A percentile compares a stretch with the other conserved stretches of the same genome.
phyloP scores from a whole-genome alignment of 1,140 invertebrate genomes.

The Sycobia sp. region DNA sequence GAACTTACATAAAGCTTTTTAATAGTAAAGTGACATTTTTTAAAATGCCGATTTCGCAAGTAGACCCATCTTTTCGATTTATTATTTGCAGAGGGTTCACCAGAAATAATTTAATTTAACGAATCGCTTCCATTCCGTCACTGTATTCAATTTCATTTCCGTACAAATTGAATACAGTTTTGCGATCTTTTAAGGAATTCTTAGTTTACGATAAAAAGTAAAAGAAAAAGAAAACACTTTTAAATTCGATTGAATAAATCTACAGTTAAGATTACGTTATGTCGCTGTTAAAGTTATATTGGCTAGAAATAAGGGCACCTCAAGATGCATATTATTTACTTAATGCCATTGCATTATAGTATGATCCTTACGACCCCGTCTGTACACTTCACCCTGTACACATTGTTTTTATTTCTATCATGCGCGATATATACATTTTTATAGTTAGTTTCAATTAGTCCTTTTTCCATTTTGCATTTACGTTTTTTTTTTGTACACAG shows the following conservation, averaged over 20 bases:
- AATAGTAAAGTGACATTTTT: constrained; percentile 21
- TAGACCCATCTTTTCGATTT: constrained; percentile 4
- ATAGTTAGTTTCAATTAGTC: constrained; percentile 17
- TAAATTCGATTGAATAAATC: constrained; percentile 19
- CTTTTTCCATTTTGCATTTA: neutral
- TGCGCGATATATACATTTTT: constrained; percentile 34
- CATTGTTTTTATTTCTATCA: constrained; percentile 14
- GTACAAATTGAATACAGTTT: constrained; percentile 12
- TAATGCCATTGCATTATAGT: constrained; percentile 7
- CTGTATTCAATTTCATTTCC: constrained; percentile 1
- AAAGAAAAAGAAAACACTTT: constrained; percentile 14
- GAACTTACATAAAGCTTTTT: constrained; percentile 28
- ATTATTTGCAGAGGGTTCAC: neutral
- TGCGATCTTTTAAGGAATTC: neutral
- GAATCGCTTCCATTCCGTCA: constrained; percentile 16
- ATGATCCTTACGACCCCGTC: constrained; percentile 3
- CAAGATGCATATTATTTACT: constrained; percentile 26
- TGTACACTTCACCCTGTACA: constrained; percentile 30
- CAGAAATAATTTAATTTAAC: neutral
- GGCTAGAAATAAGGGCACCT: constrained; percentile 25
- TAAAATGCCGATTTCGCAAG: constrained; percentile 17
- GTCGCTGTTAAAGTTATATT: constrained; percentile 30
- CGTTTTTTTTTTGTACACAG: constrained; percentile 21
- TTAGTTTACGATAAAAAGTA: constrained; percentile 15
- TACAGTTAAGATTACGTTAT: constrained; percentile 24